These are phyloP conservation scores for Drosophila acutilabella DNA, from an alignment of 2,888 invertebrate species.

Conservation along the genomic window DNA sequence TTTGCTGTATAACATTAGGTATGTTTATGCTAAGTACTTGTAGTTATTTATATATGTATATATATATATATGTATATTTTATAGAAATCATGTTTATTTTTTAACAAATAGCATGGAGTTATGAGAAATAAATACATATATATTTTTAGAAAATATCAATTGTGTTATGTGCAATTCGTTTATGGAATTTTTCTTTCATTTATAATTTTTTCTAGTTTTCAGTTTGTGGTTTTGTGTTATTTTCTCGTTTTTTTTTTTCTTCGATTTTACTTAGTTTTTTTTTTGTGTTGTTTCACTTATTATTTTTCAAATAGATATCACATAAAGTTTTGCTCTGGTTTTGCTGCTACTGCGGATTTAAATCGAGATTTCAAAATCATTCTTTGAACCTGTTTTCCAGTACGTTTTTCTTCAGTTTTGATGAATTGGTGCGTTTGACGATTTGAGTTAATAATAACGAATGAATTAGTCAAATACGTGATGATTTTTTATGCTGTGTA, in stretches of 20 bases:
- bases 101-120: constrained; percentile 9
- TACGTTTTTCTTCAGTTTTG: constrained; percentile 7
- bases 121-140: background rate
- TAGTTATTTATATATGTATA: constrained; percentile 1
- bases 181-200: constrained; percentile 21
- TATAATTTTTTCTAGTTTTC: constrained; percentile 10
- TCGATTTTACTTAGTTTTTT: constrained; percentile 26
- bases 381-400: constrained; percentile 26
- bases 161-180: constrained; percentile 16
- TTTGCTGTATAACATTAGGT: constrained; percentile 25
- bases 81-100: background rate
- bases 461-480: constrained; percentile 4
- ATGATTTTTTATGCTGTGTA: constrained; percentile 17
- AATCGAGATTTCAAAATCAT: constrained; percentile 27
- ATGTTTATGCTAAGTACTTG: constrained; percentile 43
- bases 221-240: constrained; percentile 21
- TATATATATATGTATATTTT: background rate
- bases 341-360: constrained; percentile 62
- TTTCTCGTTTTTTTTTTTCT: constrained; percentile 31
- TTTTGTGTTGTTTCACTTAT: constrained; percentile 58
- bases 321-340: constrained; percentile 64
- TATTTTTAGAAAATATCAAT: background rate
- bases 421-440: constrained; percentile 42
- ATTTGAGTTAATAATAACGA: constrained; percentile 19
- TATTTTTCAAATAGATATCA: constrained; percentile 77